These are phyloP conservation scores for Cephus pygmeus DNA, from an alignment of 2,888 invertebrate genomes.

Conservation along the genomic window DNA sequence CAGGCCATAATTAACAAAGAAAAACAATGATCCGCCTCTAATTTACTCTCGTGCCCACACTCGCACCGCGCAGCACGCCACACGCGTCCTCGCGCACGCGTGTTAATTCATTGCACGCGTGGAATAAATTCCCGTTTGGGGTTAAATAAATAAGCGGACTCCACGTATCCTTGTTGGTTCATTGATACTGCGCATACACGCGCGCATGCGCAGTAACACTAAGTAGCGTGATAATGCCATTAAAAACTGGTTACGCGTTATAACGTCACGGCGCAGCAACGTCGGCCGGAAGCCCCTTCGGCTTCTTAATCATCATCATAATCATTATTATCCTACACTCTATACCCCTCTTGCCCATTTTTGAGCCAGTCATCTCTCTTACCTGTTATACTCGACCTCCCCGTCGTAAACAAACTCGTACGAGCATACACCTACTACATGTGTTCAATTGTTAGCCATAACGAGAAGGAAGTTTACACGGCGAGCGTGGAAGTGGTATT, in stretches of 20 bases:
- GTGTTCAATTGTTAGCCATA: background rate
- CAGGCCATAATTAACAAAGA: background rate
- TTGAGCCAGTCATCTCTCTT: background rate
- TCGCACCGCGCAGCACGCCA: background rate
- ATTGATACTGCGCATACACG: background rate
- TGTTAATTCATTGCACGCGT: background rate
- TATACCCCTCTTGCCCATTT: background rate
- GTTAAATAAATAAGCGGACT: background rate
- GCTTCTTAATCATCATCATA: background rate
- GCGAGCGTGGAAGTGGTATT: background rate
- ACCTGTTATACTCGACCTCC: background rate
- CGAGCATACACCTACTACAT: background rate
- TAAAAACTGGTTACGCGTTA: conserved; percentile 6
- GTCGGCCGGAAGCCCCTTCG: background rate
- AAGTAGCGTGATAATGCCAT: conserved; percentile 5
- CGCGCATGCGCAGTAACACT: background rate
- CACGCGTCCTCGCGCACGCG: background rate
- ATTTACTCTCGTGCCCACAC: background rate
- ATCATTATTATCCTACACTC: background rate
- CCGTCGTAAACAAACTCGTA: background rate
- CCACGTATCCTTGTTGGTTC: background rate
- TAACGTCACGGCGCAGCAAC: background rate
- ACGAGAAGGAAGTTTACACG: background rate
- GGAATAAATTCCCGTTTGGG: background rate
- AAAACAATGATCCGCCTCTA: background rate